Evolutionary conservation across 2,113 vertebrate species (phyloP).

Genomic region (Acanthochromis polyacanthus): DNA sequence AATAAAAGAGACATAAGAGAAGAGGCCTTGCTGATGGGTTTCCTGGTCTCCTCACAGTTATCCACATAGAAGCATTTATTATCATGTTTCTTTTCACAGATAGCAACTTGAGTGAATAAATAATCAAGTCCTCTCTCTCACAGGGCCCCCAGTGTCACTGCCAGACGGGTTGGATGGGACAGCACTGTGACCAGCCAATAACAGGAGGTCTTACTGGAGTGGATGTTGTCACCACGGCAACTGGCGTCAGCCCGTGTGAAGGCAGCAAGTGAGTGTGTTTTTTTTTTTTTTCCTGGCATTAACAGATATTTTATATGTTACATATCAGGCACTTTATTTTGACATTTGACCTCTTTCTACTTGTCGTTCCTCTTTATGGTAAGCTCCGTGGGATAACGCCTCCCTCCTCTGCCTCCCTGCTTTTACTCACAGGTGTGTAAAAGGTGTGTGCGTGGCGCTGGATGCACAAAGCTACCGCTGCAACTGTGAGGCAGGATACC

Average conservation of each 20-base stretch:
- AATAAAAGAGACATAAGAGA: neutral
- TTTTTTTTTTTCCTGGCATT: neutral
- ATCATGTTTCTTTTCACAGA: neutral
- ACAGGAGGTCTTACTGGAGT: constrained; percentile 35
- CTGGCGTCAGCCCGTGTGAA: constrained; percentile 85
- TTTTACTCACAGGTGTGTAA: constrained; percentile 87
- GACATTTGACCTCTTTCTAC: neutral
- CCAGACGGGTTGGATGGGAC: constrained; percentile 91
- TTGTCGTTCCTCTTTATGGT: neutral
- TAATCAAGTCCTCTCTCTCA: neutral
- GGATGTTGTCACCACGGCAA: constrained; percentile 52
- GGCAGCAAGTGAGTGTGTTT: constrained; percentile 89
- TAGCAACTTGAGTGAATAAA: neutral
- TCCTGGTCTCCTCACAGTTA: too few relatives aligned
- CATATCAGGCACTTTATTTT: neutral
- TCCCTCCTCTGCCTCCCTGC: neutral
- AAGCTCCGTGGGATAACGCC: neutral
- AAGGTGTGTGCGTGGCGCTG: constrained; percentile 89
- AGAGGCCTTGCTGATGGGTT: neutral
- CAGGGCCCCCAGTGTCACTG: constrained; percentile 92
- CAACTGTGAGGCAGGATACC: constrained; percentile 90
- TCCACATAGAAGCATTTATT: neutral
- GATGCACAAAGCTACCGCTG: constrained; percentile 93
- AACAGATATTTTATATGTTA: neutral
- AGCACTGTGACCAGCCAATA: constrained; percentile 90